A percentile compares a stretch with the other conserved stretches of the same genome.
Evolutionary conservation across 92 coral and sea anemone genomes (phyloP).

Genomic region (Porites lobata): DNA sequence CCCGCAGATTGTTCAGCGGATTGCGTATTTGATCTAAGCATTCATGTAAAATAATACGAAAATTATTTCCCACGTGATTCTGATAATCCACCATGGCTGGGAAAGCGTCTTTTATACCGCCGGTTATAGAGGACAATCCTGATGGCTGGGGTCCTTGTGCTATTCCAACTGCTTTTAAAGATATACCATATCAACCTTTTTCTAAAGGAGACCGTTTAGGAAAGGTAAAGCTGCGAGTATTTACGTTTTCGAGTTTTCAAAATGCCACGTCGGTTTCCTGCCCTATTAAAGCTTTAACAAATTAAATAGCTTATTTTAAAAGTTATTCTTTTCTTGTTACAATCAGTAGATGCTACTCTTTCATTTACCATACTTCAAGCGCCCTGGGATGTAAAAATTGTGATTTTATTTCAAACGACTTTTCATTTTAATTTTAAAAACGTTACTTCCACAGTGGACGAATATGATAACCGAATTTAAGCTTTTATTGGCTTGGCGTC

Average conservation of each 20-base stretch:
- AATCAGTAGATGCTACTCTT: neutral
- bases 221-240: slow-evolving; percentile 71
- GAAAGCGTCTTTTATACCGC: slow-evolving; percentile 93
- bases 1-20: slow-evolving; percentile 15
- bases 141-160: slow-evolving; percentile 99
- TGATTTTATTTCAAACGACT: too few relatives aligned
- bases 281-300: neutral
- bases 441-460: too few relatives aligned
- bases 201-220: slow-evolving; percentile 99
- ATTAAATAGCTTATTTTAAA: neutral
- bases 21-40: neutral
- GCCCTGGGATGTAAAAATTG: too few relatives aligned
- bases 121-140: slow-evolving; percentile 96
- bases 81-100: slow-evolving; percentile 58
- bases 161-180: slow-evolving; percentile 96
- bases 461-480: too few relatives aligned
- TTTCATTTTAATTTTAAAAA: too few relatives aligned
- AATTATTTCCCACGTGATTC: slow-evolving; percentile 26
- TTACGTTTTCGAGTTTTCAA: neutral
- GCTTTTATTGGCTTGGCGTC: too few relatives aligned
- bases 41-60: neutral
- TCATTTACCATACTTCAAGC: too few relatives aligned
- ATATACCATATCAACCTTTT: slow-evolving; percentile 98
- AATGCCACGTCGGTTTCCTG: slow-evolving; percentile 30
- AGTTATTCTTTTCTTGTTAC: neutral